Evolutionary conservation across 2,797 vertebrate genomes (phyloP), one percentile per base, ranked within the genome.

Genomic region (Pelobates cultripes): DNA sequence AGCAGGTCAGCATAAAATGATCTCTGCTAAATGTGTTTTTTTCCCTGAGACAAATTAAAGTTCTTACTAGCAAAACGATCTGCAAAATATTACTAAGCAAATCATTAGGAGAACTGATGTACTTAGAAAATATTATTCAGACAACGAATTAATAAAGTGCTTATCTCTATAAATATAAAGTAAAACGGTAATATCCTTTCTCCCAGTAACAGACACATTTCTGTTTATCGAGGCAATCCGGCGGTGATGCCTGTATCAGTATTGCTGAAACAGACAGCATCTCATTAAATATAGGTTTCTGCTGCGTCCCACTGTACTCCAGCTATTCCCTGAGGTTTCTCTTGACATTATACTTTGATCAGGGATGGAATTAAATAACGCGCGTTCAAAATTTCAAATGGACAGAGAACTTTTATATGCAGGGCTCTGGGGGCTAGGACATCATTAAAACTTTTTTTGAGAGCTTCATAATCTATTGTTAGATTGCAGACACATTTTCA

Each of bases 1-100:
- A 84, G 82, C 73, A 43, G 82, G 72, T 84, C 82, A 79, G 72
- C 77, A 72, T 61, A 79, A 84, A 84, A 72, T 71, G 55, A 57
- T 74, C 68, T 71, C 67, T 71, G 73, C 43, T 79, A 73, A 83
- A 83, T 83, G 76, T 64, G 76, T 70, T 55, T 70, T 70, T 64
- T 70, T 64, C 41, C 43, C 2, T 45, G 72, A 79, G 78, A 75
- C 57, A 84, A 79, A 84, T 79, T 44, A 84, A 79, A 42, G 43
- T 73, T 74, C 60, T 66, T 75, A 45, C 28, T 70, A 57, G 67
- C 72, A 71, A 70, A 79, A 75, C 57, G n/a, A 79, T 75, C 72
- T 51, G 67, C 64, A 83, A 64, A 43, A 69, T 75, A 71, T 75
- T 60, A 55, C 67, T 75, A 61, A 63, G 57, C 66, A 79, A 83